Conservation (phyloP, 2,888 invertebrate genomes). For the Octonoba sinensis region DNA sequence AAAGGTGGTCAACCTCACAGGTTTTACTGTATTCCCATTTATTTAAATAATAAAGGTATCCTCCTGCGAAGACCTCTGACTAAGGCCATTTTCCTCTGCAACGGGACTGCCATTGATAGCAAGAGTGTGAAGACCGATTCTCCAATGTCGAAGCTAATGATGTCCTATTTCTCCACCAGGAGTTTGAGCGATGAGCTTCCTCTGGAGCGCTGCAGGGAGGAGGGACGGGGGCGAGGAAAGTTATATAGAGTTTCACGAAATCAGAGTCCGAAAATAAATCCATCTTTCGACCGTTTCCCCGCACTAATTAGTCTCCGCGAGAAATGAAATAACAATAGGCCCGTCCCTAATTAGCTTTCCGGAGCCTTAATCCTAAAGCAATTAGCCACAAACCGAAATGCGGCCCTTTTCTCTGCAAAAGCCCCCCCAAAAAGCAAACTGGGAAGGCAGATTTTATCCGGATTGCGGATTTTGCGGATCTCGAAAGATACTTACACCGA, state of each 20-base stretch:
- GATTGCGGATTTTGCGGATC: conserved; percentile 6
- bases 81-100: background rate
- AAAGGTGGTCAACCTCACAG: too few species aligned
- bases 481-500: conserved; percentile 7
- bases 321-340: conserved; percentile 49
- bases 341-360: conserved; percentile 46
- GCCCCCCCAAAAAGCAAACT: conserved; percentile 3
- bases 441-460: background rate
- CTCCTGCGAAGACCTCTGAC: background rate
- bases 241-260: conserved; percentile 22
- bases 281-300: conserved; percentile 31
- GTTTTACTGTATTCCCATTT: too few species aligned
- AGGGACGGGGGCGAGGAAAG: background rate
- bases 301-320: conserved; percentile 37
- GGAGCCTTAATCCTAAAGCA: conserved; percentile 51
- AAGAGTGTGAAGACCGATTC: conserved; percentile 29
- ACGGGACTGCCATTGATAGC: conserved; percentile 18
- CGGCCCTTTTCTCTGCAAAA: background rate
- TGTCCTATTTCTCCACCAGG: conserved; percentile 35
- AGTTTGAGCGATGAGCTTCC: conserved; percentile 46
- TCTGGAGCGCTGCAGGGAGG: background rate
- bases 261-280: conserved; percentile 57
- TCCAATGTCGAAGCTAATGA: conserved; percentile 49
- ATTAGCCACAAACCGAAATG: conserved; percentile 48
- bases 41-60: too few species aligned